Evolutionary conservation across 92 coral and sea anemone genomes (phyloP).

Genomic region (Galaxea fascicularis): DNA sequence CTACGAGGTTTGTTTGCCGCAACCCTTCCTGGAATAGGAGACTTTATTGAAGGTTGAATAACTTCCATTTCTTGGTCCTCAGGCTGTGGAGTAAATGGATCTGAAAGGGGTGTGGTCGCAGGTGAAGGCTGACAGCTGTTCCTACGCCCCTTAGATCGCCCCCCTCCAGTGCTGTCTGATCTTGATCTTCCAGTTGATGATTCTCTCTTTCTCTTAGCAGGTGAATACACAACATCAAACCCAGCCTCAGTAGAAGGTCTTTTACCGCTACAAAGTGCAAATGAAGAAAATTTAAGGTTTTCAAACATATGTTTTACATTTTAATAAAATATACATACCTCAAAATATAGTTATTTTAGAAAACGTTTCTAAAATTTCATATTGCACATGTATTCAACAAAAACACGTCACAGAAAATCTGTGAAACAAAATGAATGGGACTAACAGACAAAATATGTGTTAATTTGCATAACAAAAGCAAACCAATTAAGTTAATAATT

Average conservation of each 20-base stretch:
- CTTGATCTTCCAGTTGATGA: slow-evolving; percentile 85
- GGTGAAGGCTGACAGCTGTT: slow-evolving; percentile 86
- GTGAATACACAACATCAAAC: slow-evolving; percentile 68
- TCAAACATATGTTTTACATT: background rate
- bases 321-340: background rate
- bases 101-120: slow-evolving; percentile 65
- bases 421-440: too few relatives aligned
- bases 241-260: slow-evolving; percentile 75
- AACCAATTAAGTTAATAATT: too few relatives aligned
- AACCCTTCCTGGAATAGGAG: slow-evolving; percentile 76
- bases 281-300: background rate
- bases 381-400: too few relatives aligned
- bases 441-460: too few relatives aligned
- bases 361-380: too few relatives aligned
- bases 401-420: too few relatives aligned
- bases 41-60: slow-evolving; percentile 62
- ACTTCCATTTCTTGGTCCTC: slow-evolving; percentile 82
- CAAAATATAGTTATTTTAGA: too few relatives aligned
- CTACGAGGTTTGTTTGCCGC: slow-evolving; percentile 60
- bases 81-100: slow-evolving; percentile 81
- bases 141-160: slow-evolving; percentile 83
- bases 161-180: slow-evolving; percentile 79
- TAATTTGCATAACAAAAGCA: too few relatives aligned
- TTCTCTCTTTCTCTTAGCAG: slow-evolving; percentile 89
- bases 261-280: slow-evolving; percentile 59